Evolutionary conservation across 2,113 vertebrate genomes (phyloP).

Genomic region (Daphoenositta chrysoptera): DNA sequence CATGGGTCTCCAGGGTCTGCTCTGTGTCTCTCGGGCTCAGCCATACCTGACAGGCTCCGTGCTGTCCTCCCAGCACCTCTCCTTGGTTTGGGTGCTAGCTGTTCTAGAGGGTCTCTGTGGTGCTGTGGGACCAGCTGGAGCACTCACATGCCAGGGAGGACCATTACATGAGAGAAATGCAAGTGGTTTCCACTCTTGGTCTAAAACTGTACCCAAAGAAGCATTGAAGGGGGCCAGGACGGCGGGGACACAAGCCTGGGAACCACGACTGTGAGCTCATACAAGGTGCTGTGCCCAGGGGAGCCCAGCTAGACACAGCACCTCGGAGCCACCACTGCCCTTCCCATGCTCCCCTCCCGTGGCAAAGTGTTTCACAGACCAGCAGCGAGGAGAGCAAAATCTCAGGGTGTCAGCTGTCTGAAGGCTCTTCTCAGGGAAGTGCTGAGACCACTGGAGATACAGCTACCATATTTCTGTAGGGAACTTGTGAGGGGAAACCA

Average conservation of each 20-base stretch:
- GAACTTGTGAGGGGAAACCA: neutral
- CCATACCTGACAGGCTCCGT: rapidly evolving
- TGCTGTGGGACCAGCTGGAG: neutral
- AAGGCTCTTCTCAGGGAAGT: neutral
- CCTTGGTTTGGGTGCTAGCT: neutral
- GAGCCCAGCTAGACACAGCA: neutral
- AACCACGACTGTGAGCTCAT: neutral
- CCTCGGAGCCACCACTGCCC: rapidly evolving
- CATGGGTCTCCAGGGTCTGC: neutral
- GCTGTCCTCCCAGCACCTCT: neutral
- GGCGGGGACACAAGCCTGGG: neutral
- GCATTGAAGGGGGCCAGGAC: neutral
- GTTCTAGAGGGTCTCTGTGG: neutral
- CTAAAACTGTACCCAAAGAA: neutral
- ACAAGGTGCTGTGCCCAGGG: neutral
- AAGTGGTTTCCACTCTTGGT: neutral
- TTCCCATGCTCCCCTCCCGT: neutral
- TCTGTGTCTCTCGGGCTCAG: neutral
- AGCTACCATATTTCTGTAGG: neutral
- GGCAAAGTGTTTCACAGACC: neutral
- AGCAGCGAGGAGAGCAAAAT: neutral
- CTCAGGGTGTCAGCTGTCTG: neutral
- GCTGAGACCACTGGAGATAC: neutral
- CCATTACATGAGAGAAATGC: neutral
- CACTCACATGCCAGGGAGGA: neutral